Evolutionary conservation across 2,888 invertebrate species (phyloP), one percentile per base, ranked within the genome.

Genomic region (Pardosa pseudoannulata): DNA sequence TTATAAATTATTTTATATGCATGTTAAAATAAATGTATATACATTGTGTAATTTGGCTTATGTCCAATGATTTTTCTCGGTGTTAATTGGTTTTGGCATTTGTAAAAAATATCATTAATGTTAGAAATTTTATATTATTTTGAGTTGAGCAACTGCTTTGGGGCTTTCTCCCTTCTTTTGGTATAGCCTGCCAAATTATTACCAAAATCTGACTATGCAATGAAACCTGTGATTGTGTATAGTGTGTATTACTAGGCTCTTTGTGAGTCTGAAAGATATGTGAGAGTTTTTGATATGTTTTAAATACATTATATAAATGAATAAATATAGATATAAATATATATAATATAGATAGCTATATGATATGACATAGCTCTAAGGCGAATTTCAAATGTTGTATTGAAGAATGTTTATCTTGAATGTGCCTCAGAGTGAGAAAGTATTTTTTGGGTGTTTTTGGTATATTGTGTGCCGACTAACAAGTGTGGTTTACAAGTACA

Each of bases 211-310:
- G 39, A 68, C 70, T 70, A 70, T 70, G 70, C 70, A 70, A 70
- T 70, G 70, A 70, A 70, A 41, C 41, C 70, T 70, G 70, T 70
- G 70, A 70, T 70, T 70, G 70, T 70, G 70, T 70, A 70, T 28
- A 70, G 70, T 28, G n/a, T 41, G 65, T 65, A 29, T 65, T 19
- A 11, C 41, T n/a, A 9, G 67, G 68, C 68, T 68, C 68, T 36
- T 23, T 11, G 28, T 29, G 65, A 16, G 29, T n/a, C 9, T 31
- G 32, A 19, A 67, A 32, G 32, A 31, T 23, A 56, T 56, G 56
- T 56, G 56, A 32, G 32, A 67, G 67, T 67, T 67, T 65, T 67
- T 67, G 67, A 67, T 32, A 29, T 65, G 62, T 67, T 67, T 56
- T 32, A 67, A 36, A 67, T 29, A 23, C 23, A 56, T 56, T 31